Evolutionary conservation across 2,113 vertebrate species (phyloP).

Genomic region (Genyomyrus donnyi): DNA sequence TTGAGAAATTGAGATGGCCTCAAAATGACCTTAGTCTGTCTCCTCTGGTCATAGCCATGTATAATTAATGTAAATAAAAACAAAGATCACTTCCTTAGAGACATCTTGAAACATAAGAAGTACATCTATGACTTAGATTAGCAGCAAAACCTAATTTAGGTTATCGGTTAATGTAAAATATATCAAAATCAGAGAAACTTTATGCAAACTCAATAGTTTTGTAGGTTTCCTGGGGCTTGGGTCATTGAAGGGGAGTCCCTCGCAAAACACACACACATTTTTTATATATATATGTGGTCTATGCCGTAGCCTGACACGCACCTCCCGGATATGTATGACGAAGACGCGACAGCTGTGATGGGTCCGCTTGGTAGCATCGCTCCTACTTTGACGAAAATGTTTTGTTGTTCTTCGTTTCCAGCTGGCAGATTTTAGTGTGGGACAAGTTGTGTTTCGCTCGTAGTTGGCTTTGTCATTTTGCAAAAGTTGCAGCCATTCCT

Average conservation of each 20-base stretch:
- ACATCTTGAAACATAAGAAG: background rate
- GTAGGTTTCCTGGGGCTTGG: background rate
- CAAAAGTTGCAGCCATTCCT: background rate
- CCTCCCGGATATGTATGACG: background rate
- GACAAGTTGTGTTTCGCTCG: background rate
- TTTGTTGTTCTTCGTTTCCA: background rate
- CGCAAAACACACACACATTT: background rate
- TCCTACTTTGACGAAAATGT: background rate
- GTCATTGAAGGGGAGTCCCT: background rate
- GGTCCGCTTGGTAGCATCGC: background rate
- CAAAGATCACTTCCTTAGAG: background rate
- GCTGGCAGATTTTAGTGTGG: background rate
- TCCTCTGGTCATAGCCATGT: background rate
- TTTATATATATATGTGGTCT: no score
- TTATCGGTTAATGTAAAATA: background rate
- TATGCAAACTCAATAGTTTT: background rate
- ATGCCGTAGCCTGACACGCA: background rate
- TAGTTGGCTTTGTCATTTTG: no score
- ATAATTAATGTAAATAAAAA: conserved; percentile 11
- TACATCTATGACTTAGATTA: background rate
- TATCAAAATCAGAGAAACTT: background rate
- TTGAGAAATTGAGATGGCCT: background rate
- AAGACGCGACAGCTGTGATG: background rate
- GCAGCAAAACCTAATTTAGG: background rate
- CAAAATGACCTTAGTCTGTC: background rate